Percentiles rank a stretch among this genome's conserved stretches.
Conservation (phyloP, 2,113 vertebrate genomes). For the Bubo blakistoni region DNA sequence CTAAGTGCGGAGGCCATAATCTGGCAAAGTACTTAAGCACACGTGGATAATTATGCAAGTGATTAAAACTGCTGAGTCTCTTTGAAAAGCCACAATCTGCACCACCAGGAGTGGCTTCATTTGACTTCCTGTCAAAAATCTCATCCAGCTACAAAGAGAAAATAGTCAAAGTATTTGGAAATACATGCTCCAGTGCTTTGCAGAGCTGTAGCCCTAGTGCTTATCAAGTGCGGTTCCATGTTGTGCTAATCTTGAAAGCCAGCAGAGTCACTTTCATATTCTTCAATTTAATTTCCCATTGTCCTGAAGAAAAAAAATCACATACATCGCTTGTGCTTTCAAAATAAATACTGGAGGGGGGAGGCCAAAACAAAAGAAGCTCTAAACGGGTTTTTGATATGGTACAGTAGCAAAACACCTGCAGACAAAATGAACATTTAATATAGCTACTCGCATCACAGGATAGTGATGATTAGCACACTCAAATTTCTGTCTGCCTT, state of each 20-base stretch:
- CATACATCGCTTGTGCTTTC: background rate
- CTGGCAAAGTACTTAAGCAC: background rate
- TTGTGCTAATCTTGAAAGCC: conserved; percentile 28
- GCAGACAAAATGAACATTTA: conserved; percentile 56
- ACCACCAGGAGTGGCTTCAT: background rate
- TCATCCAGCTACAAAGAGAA: conserved; percentile 19
- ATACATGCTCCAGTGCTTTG: conserved; percentile 13
- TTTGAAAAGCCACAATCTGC: conserved; percentile 47
- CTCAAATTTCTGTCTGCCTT: conserved; percentile 52
- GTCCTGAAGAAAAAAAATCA: background rate
- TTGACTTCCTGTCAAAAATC: conserved; percentile 45
- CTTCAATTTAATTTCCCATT: background rate
- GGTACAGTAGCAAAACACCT: background rate
- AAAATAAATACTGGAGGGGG: background rate
- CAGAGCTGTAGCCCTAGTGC: background rate
- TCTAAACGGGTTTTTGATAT: background rate
- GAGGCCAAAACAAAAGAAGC: conserved; percentile 2
- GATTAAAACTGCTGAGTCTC: conserved; percentile 44
- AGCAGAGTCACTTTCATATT: background rate
- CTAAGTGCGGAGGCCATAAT: background rate
- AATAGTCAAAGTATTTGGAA: conserved; percentile 12
- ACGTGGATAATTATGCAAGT: conserved; percentile 24
- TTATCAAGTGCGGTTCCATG: background rate
- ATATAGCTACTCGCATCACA: background rate
- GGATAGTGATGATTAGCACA: conserved; percentile 44